A percentile compares a stretch with the other conserved stretches of the same genome.
Conservation (phyloP, 2,113 vertebrate species). For the Serinus canaria region DNA sequence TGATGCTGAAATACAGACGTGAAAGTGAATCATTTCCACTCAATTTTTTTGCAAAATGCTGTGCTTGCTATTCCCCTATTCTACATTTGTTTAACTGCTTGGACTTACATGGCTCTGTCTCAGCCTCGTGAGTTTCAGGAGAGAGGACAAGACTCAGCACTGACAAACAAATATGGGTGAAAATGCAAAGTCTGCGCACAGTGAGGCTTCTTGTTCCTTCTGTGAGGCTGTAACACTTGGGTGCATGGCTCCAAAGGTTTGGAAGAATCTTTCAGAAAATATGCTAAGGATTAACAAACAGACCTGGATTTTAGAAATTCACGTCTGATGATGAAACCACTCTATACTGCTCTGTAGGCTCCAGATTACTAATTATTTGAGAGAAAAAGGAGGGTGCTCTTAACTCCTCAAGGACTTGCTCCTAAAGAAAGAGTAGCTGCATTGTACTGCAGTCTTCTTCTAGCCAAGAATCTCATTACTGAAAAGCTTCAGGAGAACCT, state of each 20-base stretch:
- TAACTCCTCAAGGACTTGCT: not conserved
- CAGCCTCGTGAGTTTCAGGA: not conserved
- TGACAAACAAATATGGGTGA: not conserved
- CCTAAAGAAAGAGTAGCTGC: not conserved
- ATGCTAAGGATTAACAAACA: not conserved
- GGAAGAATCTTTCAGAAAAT: not conserved
- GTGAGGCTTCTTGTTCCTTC: not conserved
- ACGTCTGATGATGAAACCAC: not conserved
- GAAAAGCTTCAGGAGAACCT: not conserved
- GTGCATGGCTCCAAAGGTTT: fast-evolving
- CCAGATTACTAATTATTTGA: not conserved
- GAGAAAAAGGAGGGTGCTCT: not conserved
- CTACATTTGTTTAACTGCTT: not conserved
- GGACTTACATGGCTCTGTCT: not conserved
- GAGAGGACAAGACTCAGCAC: not conserved
- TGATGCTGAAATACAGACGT: not conserved
- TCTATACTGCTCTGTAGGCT: not conserved
- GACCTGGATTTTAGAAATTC: not conserved
- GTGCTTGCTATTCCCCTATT: not conserved
- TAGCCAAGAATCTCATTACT: not conserved
- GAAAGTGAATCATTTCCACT: not conserved
- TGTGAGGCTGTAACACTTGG: not conserved
- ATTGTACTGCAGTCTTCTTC: not conserved
- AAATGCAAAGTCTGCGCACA: not conserved
- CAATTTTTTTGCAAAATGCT: not conserved